Evolutionary conservation across 2,113 vertebrate species (phyloP).

Genomic region (Pelecanoides urinatrix): DNA sequence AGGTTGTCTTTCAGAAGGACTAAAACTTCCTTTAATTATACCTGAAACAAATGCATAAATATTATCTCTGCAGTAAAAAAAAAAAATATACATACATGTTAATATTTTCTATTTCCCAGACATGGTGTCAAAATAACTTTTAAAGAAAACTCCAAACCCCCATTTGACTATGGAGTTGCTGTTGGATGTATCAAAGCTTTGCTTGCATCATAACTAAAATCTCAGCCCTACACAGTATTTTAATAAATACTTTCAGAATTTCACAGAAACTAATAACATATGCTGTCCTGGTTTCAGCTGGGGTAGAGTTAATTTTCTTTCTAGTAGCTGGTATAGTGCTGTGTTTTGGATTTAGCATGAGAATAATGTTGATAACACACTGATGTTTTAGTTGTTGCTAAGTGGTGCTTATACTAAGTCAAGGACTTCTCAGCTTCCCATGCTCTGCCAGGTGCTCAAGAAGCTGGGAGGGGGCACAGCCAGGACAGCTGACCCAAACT

Average conservation of each 20-base stretch:
- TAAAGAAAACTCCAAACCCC: neutral
- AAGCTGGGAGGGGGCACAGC: no score
- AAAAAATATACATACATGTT: neutral
- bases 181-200: neutral
- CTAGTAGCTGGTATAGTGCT: no score
- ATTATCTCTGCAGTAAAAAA: neutral
- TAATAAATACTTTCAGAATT: neutral
- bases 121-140: neutral
- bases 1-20: slow-evolving; percentile 65
- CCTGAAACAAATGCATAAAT: slow-evolving; percentile 61
- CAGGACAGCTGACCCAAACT: no score
- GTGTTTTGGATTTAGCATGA: no score
- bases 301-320: no score
- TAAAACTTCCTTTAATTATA: slow-evolving; percentile 67
- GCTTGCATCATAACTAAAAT: neutral
- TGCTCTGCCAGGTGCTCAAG: no score
- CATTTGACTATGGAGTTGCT: neutral
- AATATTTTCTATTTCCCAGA: neutral
- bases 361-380: no score
- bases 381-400: no score
- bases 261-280: neutral
- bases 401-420: no score
- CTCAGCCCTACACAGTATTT: neutral
- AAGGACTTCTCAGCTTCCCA: no score
- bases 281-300: no score